phyloP scores from a whole-genome alignment of 2,113 vertebrate genomes.

The Saimiri boliviensis region DNA sequence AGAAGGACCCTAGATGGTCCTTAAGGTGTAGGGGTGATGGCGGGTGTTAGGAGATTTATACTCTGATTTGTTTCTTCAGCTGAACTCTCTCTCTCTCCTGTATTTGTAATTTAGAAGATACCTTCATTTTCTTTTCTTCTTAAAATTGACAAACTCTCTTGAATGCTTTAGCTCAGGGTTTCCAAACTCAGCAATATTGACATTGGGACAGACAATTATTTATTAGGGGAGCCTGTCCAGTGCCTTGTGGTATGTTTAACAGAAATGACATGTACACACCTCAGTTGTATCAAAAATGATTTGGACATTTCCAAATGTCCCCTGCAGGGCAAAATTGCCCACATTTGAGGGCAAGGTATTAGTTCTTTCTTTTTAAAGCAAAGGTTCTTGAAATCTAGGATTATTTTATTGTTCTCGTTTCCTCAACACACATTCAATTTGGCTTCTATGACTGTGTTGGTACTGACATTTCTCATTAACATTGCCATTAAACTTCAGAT shows the following conservation, averaged over 20 bases:
- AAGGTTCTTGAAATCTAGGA: background rate
- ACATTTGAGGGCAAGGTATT: background rate
- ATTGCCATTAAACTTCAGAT: background rate
- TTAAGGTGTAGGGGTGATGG: accelerated
- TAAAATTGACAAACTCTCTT: background rate
- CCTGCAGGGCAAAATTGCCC: background rate
- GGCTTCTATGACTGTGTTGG: background rate
- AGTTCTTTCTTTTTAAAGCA: background rate
- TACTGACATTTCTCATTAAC: background rate
- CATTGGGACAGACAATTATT: background rate
- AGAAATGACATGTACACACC: background rate
- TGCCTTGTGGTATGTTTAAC: background rate
- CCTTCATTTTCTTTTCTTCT: background rate
- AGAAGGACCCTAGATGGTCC: background rate
- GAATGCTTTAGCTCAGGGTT: background rate
- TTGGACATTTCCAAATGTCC: background rate
- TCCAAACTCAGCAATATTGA: background rate
- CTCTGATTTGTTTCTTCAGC: background rate
- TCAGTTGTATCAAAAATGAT: background rate
- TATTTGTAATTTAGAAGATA: background rate
- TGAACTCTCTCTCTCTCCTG: background rate
- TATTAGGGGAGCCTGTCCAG: background rate
- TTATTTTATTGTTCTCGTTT: background rate
- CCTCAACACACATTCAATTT: background rate
- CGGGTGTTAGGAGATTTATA: background rate